Percentiles rank a stretch among this genome's conserved stretches.
These are phyloP conservation scores for Pterobdella sp. DNA, from an alignment of 2,888 invertebrate species.

Conservation along the genomic window DNA sequence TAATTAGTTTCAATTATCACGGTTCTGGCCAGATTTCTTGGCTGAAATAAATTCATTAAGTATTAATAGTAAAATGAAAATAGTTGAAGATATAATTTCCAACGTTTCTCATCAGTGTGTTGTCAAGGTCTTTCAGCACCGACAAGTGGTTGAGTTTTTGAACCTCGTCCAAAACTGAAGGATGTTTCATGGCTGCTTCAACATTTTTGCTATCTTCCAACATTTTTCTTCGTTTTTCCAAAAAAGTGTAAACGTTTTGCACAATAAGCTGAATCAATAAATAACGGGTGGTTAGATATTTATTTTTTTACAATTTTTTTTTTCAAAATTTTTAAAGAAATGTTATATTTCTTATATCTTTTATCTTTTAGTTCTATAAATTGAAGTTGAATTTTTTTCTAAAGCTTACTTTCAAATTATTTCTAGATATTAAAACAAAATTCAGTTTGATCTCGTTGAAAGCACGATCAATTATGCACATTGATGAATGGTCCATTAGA, in stretches of 20 bases:
- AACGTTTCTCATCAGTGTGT: neutral
- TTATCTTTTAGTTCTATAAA: no score
- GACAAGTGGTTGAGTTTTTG: neutral
- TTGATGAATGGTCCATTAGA: no score
- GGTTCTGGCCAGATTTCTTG: constrained; percentile 18
- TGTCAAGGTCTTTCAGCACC: neutral
- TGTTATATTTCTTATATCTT: no score
- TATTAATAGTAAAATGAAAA: neutral
- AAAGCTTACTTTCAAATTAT: no score
- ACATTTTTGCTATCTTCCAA: neutral
- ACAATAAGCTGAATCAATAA: constrained; percentile 23
- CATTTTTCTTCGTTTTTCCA: constrained; percentile 12
- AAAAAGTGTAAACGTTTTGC: constrained; percentile 16
- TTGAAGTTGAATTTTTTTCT: no score
- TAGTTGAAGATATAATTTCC: neutral
- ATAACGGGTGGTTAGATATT: no score
- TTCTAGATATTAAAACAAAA: no score
- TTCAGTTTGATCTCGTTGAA: no score
- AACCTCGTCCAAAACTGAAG: neutral
- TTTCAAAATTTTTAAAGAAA: no score
- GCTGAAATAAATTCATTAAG: neutral
- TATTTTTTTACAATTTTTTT: no score
- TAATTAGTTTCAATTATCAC: constrained; percentile 12
- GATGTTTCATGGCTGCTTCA: constrained; percentile 2
- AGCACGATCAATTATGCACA: no score